phyloP scores from a whole-genome alignment of 2,113 vertebrate genomes.

The Chloroceryle aenea region DNA sequence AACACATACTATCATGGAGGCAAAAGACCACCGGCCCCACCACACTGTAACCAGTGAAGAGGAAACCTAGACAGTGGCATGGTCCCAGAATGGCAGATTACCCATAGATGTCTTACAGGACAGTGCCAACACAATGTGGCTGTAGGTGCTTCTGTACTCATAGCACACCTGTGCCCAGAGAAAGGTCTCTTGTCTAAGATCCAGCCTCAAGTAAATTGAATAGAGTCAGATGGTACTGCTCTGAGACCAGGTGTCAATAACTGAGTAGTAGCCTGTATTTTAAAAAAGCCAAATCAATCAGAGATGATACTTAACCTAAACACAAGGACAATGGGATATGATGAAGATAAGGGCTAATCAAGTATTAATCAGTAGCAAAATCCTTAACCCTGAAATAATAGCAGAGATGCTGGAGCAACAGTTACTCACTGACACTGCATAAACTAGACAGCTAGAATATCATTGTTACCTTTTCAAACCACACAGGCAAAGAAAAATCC shows the following conservation, averaged over 20 bases:
- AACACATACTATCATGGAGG: accelerated
- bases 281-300: neutral
- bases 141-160: neutral
- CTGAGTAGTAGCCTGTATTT: neutral
- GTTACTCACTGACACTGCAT: neutral
- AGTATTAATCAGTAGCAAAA: neutral
- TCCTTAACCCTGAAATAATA: neutral
- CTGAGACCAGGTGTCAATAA: neutral
- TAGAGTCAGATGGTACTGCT: neutral
- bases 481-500: neutral
- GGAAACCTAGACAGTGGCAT: neutral
- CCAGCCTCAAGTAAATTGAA: neutral
- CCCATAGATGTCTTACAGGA: neutral
- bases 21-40: neutral
- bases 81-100: neutral
- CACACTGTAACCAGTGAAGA: neutral
- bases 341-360: slow-evolving; percentile 10
- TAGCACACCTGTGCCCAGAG: neutral
- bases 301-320: neutral
- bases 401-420: neutral
- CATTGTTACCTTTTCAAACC: neutral
- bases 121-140: accelerated
- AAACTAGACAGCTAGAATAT: neutral
- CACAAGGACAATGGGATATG: neutral
- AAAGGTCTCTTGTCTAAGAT: neutral